Conservation (phyloP, 2,888 invertebrate genomes). For the Drosophila pseudotakahashii region DNA sequence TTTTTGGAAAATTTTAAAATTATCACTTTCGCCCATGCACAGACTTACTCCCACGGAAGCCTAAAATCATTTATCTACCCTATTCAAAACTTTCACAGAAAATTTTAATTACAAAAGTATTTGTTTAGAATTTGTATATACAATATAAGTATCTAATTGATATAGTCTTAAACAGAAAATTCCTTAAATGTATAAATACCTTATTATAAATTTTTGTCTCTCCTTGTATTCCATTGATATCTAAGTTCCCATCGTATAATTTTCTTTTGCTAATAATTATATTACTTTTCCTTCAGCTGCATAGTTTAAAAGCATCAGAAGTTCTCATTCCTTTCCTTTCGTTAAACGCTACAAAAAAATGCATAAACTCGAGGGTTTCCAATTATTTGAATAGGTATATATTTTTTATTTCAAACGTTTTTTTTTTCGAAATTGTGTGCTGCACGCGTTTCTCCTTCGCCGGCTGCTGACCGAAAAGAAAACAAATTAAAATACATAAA, state of each 20-base stretch:
- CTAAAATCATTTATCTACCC: too few species aligned
- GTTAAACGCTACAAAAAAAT: background rate
- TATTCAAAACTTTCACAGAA: background rate
- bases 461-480: conserved; percentile 44
- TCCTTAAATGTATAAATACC: too few species aligned
- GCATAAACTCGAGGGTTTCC: background rate
- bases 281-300: too few species aligned
- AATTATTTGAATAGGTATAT: conserved; percentile 9
- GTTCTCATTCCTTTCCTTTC: background rate
- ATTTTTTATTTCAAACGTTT: conserved; percentile 25
- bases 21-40: background rate
- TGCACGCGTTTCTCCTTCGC: conserved; percentile 50
- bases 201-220: too few species aligned
- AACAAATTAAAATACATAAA: conserved; percentile 32
- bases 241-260: too few species aligned
- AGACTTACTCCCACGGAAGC: background rate
- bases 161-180: too few species aligned
- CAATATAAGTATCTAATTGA: too few species aligned
- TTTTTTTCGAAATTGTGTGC: conserved; percentile 49
- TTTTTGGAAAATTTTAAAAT: conserved; percentile 3
- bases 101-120: background rate
- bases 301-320: background rate
- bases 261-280: too few species aligned
- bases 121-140: background rate
- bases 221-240: too few species aligned